phyloP scores from a whole-genome alignment of 2,888 invertebrate species.

The Callyntrura sp. region DNA sequence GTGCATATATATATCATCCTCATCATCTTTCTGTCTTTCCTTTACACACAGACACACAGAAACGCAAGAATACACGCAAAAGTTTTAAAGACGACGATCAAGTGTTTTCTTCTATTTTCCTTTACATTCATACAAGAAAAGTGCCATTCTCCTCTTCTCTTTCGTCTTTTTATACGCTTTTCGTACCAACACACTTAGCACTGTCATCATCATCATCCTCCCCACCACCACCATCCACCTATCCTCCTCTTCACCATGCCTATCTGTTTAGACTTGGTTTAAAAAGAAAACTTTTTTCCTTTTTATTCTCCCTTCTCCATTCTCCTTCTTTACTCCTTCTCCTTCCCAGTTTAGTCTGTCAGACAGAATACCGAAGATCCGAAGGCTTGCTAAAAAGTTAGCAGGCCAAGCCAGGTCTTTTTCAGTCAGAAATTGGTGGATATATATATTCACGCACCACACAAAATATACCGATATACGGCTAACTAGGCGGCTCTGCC shows the following conservation, averaged over 20 bases:
- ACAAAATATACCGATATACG: too few species aligned
- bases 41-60: constrained; percentile 11
- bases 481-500: too few species aligned
- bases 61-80: not conserved
- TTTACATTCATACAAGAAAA: not conserved
- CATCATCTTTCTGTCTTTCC: constrained; percentile 6
- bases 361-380: constrained; percentile 29
- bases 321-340: not conserved
- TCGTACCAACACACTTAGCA: constrained; percentile 46
- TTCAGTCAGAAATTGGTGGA: constrained; percentile 16
- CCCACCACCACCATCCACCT: constrained; percentile 8
- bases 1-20: constrained; percentile 19
- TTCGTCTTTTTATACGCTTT: constrained; percentile 25
- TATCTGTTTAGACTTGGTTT: constrained; percentile 49
- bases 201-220: constrained; percentile 28
- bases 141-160: constrained; percentile 21
- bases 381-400: constrained; percentile 53
- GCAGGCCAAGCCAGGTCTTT: constrained; percentile 32
- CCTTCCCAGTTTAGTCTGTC: constrained; percentile 26
- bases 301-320: constrained; percentile 21
- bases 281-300: constrained; percentile 49
- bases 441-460: not conserved
- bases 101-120: constrained; percentile 35
- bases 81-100: constrained; percentile 39
- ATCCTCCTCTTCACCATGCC: constrained; percentile 45